Conservation (phyloP, 2,113 vertebrate species). For the Centropristis striata region DNA sequence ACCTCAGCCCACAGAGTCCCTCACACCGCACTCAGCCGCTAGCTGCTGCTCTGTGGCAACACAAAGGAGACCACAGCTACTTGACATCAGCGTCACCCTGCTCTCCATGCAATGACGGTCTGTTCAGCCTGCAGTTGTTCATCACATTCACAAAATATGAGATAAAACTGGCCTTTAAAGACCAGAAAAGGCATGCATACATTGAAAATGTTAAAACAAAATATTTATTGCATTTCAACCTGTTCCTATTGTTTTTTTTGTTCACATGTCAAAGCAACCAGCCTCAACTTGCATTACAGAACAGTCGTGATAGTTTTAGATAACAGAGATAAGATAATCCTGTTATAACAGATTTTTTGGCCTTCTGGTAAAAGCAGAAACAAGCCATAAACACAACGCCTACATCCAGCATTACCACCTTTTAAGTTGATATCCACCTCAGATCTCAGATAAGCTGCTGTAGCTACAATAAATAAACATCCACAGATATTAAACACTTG, state of each 20-base stretch:
- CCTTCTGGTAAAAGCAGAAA: too few relatives aligned
- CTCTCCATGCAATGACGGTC: neutral
- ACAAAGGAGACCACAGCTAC: conserved; percentile 60
- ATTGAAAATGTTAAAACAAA: too few relatives aligned
- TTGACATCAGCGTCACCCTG: conserved; percentile 21
- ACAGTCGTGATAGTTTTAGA: too few relatives aligned
- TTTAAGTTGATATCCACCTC: neutral
- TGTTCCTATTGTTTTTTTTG: too few relatives aligned
- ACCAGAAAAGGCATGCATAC: too few relatives aligned
- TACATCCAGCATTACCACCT: too few relatives aligned
- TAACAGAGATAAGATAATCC: too few relatives aligned
- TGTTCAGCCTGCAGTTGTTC: neutral
- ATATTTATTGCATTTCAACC: too few relatives aligned
- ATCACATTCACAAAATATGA: neutral
- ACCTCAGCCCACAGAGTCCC: conserved; percentile 50
- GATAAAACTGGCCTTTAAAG: neutral
- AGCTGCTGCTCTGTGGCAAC: conserved; percentile 7
- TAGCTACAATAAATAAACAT: neutral
- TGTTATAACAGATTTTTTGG: too few relatives aligned
- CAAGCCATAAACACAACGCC: too few relatives aligned
- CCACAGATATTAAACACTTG: neutral
- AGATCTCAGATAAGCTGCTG: neutral
- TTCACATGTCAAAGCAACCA: too few relatives aligned
- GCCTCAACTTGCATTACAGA: too few relatives aligned
- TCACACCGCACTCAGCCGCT: conserved; percentile 12